These are phyloP conservation scores for Rhamnusium bicolor DNA, from an alignment of 2,888 invertebrate species.

Conservation along the genomic window DNA sequence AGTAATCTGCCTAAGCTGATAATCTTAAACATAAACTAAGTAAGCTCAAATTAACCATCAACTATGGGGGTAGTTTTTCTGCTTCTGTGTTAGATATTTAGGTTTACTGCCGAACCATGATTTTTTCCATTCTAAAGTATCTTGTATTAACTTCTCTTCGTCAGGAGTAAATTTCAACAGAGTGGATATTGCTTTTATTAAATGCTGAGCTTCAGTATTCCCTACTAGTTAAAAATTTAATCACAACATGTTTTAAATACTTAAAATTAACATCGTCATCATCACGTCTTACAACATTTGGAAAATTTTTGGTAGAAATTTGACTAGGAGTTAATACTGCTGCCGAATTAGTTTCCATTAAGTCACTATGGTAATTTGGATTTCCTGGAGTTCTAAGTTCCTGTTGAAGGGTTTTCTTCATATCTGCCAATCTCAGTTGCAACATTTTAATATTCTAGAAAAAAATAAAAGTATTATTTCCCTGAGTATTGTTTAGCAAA, in stretches of 20 bases:
- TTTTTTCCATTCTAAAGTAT: slow-evolving; percentile 84
- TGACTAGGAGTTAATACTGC: slow-evolving; percentile 79
- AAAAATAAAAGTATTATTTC: slow-evolving; percentile 22
- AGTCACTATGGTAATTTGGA: slow-evolving; percentile 74
- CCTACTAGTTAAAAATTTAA: slow-evolving; percentile 92
- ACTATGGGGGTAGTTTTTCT: slow-evolving; percentile 74
- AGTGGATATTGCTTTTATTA: slow-evolving; percentile 90
- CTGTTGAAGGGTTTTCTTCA: slow-evolving; percentile 92
- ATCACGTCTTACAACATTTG: slow-evolving; percentile 65
- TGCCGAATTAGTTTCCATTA: slow-evolving; percentile 71
- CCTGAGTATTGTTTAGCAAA: background rate
- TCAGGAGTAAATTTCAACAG: slow-evolving; percentile 87
- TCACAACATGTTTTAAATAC: slow-evolving; percentile 93
- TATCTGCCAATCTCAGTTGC: slow-evolving; percentile 89
- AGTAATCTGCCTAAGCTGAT: background rate
- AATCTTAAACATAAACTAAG: slow-evolving; percentile 3
- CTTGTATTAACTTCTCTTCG: slow-evolving; percentile 87
- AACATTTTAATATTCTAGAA: slow-evolving; percentile 88
- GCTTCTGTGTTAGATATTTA: slow-evolving; percentile 73
- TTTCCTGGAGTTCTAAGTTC: slow-evolving; percentile 78
- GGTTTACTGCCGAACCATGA: slow-evolving; percentile 80
- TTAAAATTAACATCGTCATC: slow-evolving; percentile 85
- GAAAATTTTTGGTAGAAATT: slow-evolving; percentile 70
- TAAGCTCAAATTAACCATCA: slow-evolving; percentile 71
- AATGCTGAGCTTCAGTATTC: slow-evolving; percentile 91